Evolutionary conservation across 2,888 invertebrate species (phyloP), one percentile per base, ranked within the genome.

Genomic region (Lochmaea crataegi): DNA sequence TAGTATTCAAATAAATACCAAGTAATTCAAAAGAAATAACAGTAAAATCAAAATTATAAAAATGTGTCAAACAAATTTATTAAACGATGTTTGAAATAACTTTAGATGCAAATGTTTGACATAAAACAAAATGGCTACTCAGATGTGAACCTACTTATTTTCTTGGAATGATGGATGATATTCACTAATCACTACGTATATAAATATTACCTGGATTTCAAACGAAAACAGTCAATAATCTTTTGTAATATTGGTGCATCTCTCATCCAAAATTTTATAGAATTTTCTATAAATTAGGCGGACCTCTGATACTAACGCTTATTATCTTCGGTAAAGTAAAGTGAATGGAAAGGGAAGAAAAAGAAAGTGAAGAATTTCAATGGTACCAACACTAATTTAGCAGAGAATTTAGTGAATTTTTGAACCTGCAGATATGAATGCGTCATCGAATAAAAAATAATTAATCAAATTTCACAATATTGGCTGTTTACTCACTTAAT

Each of bases 171-270:
- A n/a, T n/a, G 14, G 10, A 60, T 42, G 12, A 61, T 56, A 45
- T 68, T 41, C 41, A 71, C 22, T 71, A 70, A 72, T 41, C 58
- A 56, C 57, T 64, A 22, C n/a, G 7, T 66, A 45, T 61, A 65
- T 18, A 41, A 69, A 75, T 78, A 76, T 82, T 81, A 81, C 82
- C 81, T 82, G 80, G 76, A 74, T 79, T 71, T 75, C 76, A 78
- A 72, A 71, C 72, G 77, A 74, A 75, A 77, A 75, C 75, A 72
- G 72, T 75, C 72, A 72, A 66, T 68, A 76, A 73, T 66, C 73
- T 74, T 65, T 75, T 63, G 76, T 78, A 79, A 78, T 77, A 72
- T 66, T 77, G 76, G 68, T 75, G 76, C 80, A 80, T 80, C 68
- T 77, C 80, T 75, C 73, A 75, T 78, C 65, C 71, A 77, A 63